Conservation (phyloP, 92 coral and sea anemone species). For the Phymanthus crucifer region DNA sequence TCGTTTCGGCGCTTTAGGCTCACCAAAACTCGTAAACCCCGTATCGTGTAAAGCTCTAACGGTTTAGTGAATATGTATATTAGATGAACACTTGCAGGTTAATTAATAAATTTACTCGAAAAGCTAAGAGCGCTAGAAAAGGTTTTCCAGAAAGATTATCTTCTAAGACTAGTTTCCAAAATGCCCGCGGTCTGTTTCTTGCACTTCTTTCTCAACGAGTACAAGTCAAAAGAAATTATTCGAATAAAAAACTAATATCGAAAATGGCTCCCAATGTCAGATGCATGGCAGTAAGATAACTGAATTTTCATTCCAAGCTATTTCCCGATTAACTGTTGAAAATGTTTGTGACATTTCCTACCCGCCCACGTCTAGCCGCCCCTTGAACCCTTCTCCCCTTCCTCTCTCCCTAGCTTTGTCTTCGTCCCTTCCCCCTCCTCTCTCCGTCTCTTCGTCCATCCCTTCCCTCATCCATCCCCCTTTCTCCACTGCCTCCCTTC, state of each 20-base stretch:
- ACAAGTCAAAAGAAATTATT: too few species aligned
- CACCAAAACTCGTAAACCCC: background rate
- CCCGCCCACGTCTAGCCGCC: background rate
- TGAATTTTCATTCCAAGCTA: background rate
- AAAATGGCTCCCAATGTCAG: too few species aligned
- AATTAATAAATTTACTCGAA: too few species aligned
- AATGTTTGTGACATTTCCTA: too few species aligned
- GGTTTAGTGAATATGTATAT: background rate
- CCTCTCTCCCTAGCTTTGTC: background rate
- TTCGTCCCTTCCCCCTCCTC: background rate
- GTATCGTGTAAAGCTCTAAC: background rate
- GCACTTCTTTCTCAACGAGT: too few species aligned
- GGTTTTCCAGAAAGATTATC: too few species aligned
- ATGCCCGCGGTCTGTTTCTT: too few species aligned
- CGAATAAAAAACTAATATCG: too few species aligned
- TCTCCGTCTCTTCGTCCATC: background rate
- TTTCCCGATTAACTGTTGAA: too few species aligned
- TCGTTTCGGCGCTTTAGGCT: background rate
- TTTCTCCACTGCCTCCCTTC: background rate
- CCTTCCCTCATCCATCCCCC: background rate
- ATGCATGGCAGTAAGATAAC: too few species aligned
- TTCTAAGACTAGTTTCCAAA: too few species aligned
- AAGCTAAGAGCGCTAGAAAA: too few species aligned
- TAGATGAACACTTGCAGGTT: background rate
- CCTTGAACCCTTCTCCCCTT: background rate